Evolutionary conservation across 2,113 vertebrate species (phyloP).

Genomic region (Bos taurus): DNA sequence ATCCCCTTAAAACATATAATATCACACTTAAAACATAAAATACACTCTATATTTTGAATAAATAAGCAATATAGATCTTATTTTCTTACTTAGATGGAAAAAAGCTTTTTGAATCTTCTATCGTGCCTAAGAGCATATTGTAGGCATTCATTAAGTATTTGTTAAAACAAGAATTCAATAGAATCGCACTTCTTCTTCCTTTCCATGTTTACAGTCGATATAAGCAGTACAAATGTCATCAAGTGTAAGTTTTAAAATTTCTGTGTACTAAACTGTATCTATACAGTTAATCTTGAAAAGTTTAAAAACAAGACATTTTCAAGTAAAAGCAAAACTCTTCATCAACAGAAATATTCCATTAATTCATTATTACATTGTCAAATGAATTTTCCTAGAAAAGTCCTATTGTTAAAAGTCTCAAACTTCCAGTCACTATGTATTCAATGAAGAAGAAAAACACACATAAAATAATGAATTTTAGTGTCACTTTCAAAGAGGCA

Average conservation of each 20-base stretch:
- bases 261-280: conserved; percentile 13
- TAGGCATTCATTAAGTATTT: background rate
- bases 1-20: background rate
- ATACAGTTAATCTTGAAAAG: conserved; percentile 33
- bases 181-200: background rate
- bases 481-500: conserved; percentile 39
- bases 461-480: conserved; percentile 62
- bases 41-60: background rate
- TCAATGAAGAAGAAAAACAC: conserved; percentile 48
- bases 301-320: conserved; percentile 35
- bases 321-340: conserved; percentile 43
- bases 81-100: conserved; percentile 5
- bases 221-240: background rate
- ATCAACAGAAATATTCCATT: conserved; percentile 43
- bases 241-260: background rate
- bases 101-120: background rate
- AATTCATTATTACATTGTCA: background rate
- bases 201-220: background rate
- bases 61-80: background rate
- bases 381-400: conserved; percentile 40
- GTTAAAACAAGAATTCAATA: background rate
- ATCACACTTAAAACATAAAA: background rate
- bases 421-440: conserved; percentile 23
- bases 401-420: conserved; percentile 24
- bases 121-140: background rate